A percentile compares a stretch with the other conserved stretches of the same genome.
Evolutionary conservation across 1,140 invertebrate species (phyloP).

Genomic region (Steinernema khuongi): DNA sequence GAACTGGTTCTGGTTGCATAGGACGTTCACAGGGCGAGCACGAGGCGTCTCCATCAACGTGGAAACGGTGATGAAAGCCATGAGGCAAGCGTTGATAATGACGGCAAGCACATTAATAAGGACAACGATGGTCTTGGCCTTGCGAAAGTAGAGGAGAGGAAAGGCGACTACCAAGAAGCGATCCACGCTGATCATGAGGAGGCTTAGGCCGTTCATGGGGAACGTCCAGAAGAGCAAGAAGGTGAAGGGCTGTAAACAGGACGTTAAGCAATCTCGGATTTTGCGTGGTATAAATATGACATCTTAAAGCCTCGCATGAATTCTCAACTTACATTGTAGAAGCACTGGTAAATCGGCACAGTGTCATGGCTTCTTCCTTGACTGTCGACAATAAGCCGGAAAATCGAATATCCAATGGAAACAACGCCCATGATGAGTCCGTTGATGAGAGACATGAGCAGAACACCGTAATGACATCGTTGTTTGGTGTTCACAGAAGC

Average conservation of each 20-base stretch:
- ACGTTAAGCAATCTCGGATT: not conserved
- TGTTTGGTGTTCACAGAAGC: not conserved
- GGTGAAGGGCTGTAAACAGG: not conserved
- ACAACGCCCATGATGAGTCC: not conserved
- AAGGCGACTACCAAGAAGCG: not conserved
- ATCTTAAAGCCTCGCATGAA: too few relatives aligned
- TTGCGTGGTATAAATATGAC: too few relatives aligned
- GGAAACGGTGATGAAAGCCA: not conserved
- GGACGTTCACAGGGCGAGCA: not conserved
- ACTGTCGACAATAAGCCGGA: not conserved
- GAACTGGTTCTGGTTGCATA: not conserved
- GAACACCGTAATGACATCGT: not conserved
- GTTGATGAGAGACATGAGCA: not conserved
- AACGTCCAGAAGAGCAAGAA: constrained; percentile 5
- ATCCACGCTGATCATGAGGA: constrained; percentile 11
- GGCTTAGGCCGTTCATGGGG: constrained; percentile 8
- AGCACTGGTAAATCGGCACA: not conserved
- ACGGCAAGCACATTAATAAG: not conserved
- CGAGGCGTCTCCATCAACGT: not conserved
- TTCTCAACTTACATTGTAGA: constrained; percentile 4
- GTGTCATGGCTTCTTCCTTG: not conserved
- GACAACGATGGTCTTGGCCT: not conserved
- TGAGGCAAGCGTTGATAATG: not conserved
- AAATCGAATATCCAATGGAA: not conserved
- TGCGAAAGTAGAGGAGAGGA: constrained; percentile 1